These are phyloP conservation scores for Tetramorium simillimum DNA, from an alignment of 1,140 invertebrate species.

Conservation along the genomic window DNA sequence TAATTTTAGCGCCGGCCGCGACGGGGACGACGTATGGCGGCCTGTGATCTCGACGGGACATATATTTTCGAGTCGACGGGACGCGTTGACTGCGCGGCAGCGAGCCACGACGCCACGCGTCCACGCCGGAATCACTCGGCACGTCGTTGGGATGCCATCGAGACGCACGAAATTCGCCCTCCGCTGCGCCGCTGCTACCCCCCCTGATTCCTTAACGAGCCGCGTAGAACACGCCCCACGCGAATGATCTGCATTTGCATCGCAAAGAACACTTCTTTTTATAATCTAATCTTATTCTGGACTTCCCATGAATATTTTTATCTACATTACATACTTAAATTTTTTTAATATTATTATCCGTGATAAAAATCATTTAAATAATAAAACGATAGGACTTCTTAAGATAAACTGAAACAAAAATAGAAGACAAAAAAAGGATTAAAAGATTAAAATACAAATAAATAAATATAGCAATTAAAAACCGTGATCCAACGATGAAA, in stretches of 20 bases:
- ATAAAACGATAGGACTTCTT: too few relatives aligned
- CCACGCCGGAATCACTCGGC: conserved; percentile 52
- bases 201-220: background rate
- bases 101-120: conserved; percentile 72
- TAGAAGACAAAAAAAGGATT: too few relatives aligned
- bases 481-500: too few relatives aligned
- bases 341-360: background rate
- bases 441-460: too few relatives aligned
- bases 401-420: too few relatives aligned
- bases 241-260: background rate
- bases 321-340: background rate
- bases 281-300: background rate
- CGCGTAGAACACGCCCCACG: background rate
- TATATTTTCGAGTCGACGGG: conserved; percentile 74
- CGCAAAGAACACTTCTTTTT: background rate
- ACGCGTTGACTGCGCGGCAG: conserved; percentile 71
- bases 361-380: too few relatives aligned
- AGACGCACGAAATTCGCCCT: conserved; percentile 61
- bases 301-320: too few relatives aligned
- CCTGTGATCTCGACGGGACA: conserved; percentile 73
- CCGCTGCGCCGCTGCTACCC: conserved; percentile 5
- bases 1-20: conserved; percentile 73
- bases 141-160: conserved; percentile 64
- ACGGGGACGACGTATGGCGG: conserved; percentile 72
- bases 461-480: too few relatives aligned